Evolutionary conservation across 2,113 vertebrate species (phyloP).

Genomic region (Chitala chitala): DNA sequence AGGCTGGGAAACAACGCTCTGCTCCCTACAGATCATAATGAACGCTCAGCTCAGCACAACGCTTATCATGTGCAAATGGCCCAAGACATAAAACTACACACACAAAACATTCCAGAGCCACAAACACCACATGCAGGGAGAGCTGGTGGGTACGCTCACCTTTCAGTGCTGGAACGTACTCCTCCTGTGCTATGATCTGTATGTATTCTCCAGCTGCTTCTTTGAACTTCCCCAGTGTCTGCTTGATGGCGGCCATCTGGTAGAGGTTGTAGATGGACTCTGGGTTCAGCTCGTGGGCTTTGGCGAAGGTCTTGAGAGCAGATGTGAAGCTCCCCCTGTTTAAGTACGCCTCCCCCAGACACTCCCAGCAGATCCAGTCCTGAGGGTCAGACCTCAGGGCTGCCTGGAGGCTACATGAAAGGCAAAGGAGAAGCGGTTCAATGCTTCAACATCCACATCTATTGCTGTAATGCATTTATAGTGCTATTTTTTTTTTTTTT

Average conservation of each 20-base stretch:
- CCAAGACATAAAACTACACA: background rate
- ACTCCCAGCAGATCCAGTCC: slow-evolving; percentile 93
- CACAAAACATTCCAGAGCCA: background rate
- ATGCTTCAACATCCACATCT: slow-evolving; percentile 4
- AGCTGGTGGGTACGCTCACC: too few species aligned
- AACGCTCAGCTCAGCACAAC: too few species aligned
- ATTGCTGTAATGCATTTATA: too few species aligned
- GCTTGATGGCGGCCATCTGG: slow-evolving; percentile 85
- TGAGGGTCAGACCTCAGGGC: slow-evolving; percentile 88
- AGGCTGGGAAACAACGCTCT: too few species aligned
- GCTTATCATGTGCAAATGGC: too few species aligned
- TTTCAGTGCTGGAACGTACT: slow-evolving; percentile 92
- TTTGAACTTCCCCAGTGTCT: slow-evolving; percentile 82
- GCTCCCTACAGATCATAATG: too few species aligned
- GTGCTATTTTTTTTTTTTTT: too few species aligned
- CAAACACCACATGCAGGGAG: background rate
- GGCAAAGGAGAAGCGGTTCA: slow-evolving; percentile 7
- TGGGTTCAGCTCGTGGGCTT: slow-evolving; percentile 82
- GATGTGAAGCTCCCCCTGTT: slow-evolving; percentile 85
- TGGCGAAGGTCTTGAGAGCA: slow-evolving; percentile 86
- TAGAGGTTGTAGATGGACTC: slow-evolving; percentile 82
- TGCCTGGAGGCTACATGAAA: slow-evolving; percentile 78
- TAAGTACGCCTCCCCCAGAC: slow-evolving; percentile 89
- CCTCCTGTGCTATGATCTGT: slow-evolving; percentile 70
- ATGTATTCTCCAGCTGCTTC: slow-evolving; percentile 78